phyloP scores from a whole-genome alignment of 1,140 invertebrate species.

The Tyrophagus putrescentiae region DNA sequence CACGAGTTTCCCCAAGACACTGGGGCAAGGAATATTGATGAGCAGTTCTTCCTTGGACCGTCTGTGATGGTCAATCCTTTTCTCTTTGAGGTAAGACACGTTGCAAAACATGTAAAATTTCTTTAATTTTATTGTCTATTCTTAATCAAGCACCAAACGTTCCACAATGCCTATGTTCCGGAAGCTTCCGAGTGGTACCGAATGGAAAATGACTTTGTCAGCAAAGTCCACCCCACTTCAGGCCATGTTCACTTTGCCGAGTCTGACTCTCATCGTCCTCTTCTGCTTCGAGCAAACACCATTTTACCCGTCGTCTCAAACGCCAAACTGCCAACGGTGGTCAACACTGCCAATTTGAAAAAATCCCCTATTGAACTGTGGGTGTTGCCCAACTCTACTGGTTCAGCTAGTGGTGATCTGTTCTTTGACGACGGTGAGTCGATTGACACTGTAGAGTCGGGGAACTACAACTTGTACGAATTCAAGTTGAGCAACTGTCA shows the following conservation, averaged over 20 bases:
- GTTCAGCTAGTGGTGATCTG: too few relatives aligned
- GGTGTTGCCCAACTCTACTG: too few relatives aligned
- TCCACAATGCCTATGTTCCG: not conserved
- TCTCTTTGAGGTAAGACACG: too few relatives aligned
- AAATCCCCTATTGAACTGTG: too few relatives aligned
- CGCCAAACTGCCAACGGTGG: not conserved
- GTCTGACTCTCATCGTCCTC: not conserved
- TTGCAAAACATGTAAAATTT: too few relatives aligned
- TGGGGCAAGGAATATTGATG: not conserved
- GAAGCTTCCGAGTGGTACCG: not conserved
- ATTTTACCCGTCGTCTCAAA: not conserved
- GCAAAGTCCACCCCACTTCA: not conserved
- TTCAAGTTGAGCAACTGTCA: too few relatives aligned
- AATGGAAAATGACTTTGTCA: not conserved
- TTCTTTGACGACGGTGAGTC: too few relatives aligned
- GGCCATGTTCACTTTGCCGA: not conserved
- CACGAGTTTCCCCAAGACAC: not conserved
- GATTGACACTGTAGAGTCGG: too few relatives aligned
- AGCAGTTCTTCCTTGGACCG: not conserved
- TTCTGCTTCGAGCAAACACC: not conserved
- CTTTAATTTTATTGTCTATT: too few relatives aligned
- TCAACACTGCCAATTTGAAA: constrained; percentile 20
- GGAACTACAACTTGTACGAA: too few relatives aligned
- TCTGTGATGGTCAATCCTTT: not conserved
- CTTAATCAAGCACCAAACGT: too few relatives aligned